phyloP scores from a whole-genome alignment of 2,888 invertebrate genomes.

The Priocnemis perturbator region DNA sequence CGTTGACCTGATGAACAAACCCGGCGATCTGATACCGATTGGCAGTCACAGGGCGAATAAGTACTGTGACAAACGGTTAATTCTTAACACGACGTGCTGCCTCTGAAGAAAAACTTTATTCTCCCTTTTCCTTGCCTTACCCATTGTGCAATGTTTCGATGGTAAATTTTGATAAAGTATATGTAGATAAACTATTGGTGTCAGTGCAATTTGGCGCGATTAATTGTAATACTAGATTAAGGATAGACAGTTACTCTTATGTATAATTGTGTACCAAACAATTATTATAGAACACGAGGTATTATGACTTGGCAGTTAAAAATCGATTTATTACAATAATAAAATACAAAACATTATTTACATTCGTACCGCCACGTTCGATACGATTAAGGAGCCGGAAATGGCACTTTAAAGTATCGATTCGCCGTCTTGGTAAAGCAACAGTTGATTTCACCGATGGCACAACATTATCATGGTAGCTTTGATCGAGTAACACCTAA shows the following conservation, averaged over 20 bases:
- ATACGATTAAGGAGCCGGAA: neutral
- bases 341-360: slow-evolving; percentile 36
- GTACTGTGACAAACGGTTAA: slow-evolving; percentile 63
- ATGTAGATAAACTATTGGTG: no score
- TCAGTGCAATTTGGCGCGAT: neutral
- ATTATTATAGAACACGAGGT: neutral
- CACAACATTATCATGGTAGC: neutral
- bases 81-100: slow-evolving; percentile 4
- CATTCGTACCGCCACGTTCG: slow-evolving; percentile 6
- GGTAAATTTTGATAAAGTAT: no score
- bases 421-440: neutral
- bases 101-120: neutral
- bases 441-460: neutral
- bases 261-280: neutral
- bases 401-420: no score
- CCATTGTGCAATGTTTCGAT: no score
- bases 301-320: slow-evolving; percentile 2
- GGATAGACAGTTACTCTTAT: neutral
- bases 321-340: slow-evolving; percentile 22
- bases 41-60: slow-evolving; percentile 72
- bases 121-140: neutral
- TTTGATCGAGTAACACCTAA: neutral
- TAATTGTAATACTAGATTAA: neutral
- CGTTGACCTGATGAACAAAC: slow-evolving; percentile 78
- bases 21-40: slow-evolving; percentile 75